Evolutionary conservation across 2,888 invertebrate genomes (phyloP).

Genomic region (Lomographa bimaculata): DNA sequence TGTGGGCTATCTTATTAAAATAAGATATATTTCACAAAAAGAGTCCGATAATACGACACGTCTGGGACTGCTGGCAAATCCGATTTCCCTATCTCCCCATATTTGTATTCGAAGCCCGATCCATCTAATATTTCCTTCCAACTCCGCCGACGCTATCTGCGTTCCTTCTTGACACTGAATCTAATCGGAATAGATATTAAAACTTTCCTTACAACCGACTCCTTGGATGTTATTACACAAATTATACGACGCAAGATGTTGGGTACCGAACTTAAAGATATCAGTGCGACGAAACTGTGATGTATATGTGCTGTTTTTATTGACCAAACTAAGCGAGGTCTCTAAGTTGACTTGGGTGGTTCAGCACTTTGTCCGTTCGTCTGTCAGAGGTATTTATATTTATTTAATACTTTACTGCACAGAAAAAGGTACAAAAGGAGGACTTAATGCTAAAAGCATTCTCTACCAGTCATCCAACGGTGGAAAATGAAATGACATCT

Average conservation of each 20-base stretch:
- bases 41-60: conserved; percentile 77
- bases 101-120: conserved; percentile 82
- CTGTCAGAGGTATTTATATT: no score
- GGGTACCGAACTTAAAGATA: no score
- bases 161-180: conserved; percentile 82
- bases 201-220: conserved; percentile 74
- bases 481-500: no score
- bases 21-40: conserved; percentile 71
- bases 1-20: conserved; percentile 65
- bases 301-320: no score
- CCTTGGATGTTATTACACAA: conserved; percentile 49
- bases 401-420: no score
- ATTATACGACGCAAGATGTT: conserved; percentile 41
- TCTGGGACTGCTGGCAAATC: conserved; percentile 76
- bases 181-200: conserved; percentile 84
- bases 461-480: no score
- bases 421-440: no score
- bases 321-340: no score
- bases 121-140: conserved; percentile 82
- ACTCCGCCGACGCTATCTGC: conserved; percentile 76
- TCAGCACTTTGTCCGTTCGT: no score
- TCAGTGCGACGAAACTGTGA: no score
- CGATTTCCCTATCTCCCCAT: conserved; percentile 81
- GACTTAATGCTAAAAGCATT: no score
- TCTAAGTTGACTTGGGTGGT: no score